A percentile compares a stretch with the other conserved stretches of the same genome.
Evolutionary conservation across 2,113 vertebrate species (phyloP).

Genomic region (Halcyon senegalensis): DNA sequence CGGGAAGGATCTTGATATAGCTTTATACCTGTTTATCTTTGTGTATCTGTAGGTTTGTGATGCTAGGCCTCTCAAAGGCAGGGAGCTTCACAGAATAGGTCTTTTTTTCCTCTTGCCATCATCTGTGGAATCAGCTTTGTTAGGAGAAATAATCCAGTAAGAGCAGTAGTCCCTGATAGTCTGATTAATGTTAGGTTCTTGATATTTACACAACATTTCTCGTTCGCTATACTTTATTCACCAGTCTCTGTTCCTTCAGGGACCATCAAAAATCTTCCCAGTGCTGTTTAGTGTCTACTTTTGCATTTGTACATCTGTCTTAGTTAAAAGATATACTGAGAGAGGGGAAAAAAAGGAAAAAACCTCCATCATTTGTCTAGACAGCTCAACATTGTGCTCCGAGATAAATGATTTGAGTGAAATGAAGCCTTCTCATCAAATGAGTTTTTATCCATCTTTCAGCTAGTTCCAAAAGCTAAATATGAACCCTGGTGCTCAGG

Average conservation of each 20-base stretch:
- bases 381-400: background rate
- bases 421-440: background rate
- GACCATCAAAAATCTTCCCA: background rate
- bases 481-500: background rate
- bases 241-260: background rate
- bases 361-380: background rate
- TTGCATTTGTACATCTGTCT: background rate
- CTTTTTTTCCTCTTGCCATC: background rate
- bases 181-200: background rate
- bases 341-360: background rate
- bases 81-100: background rate
- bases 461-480: conserved; percentile 17
- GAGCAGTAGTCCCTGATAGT: background rate
- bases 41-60: background rate
- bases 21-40: background rate
- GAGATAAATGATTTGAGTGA: background rate
- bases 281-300: background rate
- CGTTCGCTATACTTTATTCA: background rate
- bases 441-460: background rate
- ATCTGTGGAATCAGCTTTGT: background rate
- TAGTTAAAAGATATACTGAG: background rate
- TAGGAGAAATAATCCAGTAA: background rate
- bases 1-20: background rate
- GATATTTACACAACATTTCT: background rate
- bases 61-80: background rate